Percentiles rank a stretch among this genome's conserved stretches.
These are phyloP conservation scores for Hyposmocoma kahamanoa DNA, from an alignment of 1,140 invertebrate genomes.

Conservation along the genomic window DNA sequence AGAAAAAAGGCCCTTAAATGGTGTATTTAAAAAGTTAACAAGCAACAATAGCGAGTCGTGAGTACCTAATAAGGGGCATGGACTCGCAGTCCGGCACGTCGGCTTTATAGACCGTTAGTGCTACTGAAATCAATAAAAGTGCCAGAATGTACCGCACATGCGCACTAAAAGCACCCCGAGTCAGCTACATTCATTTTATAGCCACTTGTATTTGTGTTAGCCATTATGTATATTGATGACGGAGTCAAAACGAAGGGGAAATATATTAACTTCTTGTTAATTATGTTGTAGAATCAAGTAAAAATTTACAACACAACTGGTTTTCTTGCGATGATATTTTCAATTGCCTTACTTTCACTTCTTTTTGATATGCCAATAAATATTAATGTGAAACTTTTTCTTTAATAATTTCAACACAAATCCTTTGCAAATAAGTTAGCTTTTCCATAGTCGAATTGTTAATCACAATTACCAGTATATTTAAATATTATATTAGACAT, in stretches of 20 bases:
- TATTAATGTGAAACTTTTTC: too few species aligned
- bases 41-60: constrained; percentile 49
- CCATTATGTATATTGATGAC: constrained; percentile 66
- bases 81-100: constrained; percentile 62
- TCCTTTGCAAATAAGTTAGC: too few species aligned
- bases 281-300: too few species aligned
- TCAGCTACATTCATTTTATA: constrained; percentile 72
- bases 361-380: not conserved
- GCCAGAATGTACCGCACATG: constrained; percentile 74
- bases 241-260: constrained; percentile 49
- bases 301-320: too few species aligned
- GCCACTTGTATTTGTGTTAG: constrained; percentile 71
- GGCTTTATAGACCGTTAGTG: constrained; percentile 74
- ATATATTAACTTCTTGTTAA: too few species aligned
- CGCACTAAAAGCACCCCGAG: constrained; percentile 63
- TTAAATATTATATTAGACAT: too few species aligned
- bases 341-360: not conserved
- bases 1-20: too few species aligned
- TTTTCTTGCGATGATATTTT: too few species aligned
- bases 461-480: too few species aligned
- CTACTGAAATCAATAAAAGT: constrained; percentile 81
- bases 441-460: too few species aligned
- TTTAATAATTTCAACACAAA: too few species aligned
- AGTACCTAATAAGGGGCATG: constrained; percentile 69
- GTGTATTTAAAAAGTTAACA: constrained; percentile 60